A percentile compares a stretch with the other conserved stretches of the same genome.
Evolutionary conservation across 2,113 vertebrate genomes (phyloP).

Genomic region (Platycercus adscitus): DNA sequence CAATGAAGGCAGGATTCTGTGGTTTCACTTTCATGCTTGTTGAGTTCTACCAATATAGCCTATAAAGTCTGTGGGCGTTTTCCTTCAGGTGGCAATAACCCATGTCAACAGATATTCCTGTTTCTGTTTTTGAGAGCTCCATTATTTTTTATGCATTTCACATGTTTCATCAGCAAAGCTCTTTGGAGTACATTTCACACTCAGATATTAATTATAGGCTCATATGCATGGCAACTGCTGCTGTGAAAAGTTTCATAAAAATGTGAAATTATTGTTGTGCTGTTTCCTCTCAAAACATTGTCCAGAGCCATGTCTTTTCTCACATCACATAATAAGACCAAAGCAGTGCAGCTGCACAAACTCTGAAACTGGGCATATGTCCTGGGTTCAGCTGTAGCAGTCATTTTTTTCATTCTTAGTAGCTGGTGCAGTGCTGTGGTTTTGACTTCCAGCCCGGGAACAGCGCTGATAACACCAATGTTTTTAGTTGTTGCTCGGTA

Average conservation of each 20-base stretch:
- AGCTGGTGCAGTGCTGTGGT: too few species aligned
- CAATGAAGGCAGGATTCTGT: not conserved
- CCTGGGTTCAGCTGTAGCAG: too few species aligned
- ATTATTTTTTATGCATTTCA: not conserved
- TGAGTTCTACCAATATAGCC: not conserved
- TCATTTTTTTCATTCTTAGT: too few species aligned
- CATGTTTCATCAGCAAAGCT: not conserved
- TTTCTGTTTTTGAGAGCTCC: not conserved
- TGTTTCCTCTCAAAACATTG: not conserved
- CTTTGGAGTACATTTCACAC: not conserved
- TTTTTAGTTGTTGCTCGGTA: too few species aligned
- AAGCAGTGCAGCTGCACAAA: not conserved
- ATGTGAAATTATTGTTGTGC: not conserved
- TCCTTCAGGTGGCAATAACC: not conserved
- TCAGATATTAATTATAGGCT: not conserved
- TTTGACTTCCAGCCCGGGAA: too few species aligned
- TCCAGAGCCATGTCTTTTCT: not conserved
- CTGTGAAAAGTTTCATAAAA: not conserved
- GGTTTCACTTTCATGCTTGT: not conserved
- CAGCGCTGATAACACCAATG: too few species aligned
- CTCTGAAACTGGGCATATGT: not conserved
- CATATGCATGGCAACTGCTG: not conserved
- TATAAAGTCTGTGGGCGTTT: not conserved
- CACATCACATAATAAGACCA: not conserved
- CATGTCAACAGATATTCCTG: not conserved